Evolutionary conservation across 2,797 vertebrate genomes (phyloP), one percentile per base, ranked within the genome.

Genomic region (Myripristis jacobus): DNA sequence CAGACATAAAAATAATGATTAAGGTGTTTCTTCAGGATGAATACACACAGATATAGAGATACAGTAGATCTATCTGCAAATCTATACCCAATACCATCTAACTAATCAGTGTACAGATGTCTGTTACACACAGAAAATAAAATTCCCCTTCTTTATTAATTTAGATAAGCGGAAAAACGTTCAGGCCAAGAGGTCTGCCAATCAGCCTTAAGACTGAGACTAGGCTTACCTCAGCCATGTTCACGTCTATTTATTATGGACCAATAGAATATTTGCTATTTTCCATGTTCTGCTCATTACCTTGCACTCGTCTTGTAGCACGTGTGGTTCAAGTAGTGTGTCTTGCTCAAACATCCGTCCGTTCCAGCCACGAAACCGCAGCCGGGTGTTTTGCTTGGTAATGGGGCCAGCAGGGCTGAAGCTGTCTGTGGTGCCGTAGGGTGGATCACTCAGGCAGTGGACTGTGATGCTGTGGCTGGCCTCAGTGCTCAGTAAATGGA

Each of bases 401-500:
- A 21, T 55, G 79, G 90, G 88, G 90, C 56, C 36, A 0, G 29
- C 15, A 83, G 80, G 65, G 65, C 76, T 74, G 73, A 73, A 66
- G 77, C 66, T 24, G 66, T 83, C 66, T 29, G 77, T 9, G 44
- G 80, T 52, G 70, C 44, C 34, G 68, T 62, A 16, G 5, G 79
- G 52, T 0, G 94, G 92, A 7, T 93, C 87, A 48, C 92, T 95
- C 22, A 95, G 93, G 85, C 98, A 99, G 82, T 97, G 96, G 73
- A 98, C 76, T 6, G 95, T 96, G 90, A 99, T 93, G 81, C 88
- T 91, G 47, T 99, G 98, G 65, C 92, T 94, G 77, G 96, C 97
- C 88, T 96, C 95, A 15, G 92, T 91, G 88, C 97, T 99, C 91
- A 98, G 89, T 71, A 99, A 93, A 86, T 99, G 98, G 86, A 99